Base-by-base conservation (phyloP, 1,140 invertebrate species). In the Pristionchus pacificus region DNA sequence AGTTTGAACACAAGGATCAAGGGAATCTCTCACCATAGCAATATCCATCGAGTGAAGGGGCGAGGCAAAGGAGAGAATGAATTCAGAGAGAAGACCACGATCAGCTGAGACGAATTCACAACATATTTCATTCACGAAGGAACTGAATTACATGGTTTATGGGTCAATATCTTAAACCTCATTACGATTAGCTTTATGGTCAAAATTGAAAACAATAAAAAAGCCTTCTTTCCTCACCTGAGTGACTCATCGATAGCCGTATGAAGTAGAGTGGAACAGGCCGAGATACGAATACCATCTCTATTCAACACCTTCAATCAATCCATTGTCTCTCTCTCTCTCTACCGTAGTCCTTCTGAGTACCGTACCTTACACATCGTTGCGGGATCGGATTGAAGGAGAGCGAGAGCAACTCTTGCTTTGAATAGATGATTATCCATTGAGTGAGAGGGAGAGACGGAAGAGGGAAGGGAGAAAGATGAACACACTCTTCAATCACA, bases 341-440 rank as follows among this genome's bases (percentile, higher is more conserved):
- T n/a, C n/a, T n/a, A n/a, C n/a, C n/a, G n/a, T n/a, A n/a, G n/a
- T n/a, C n/a, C n/a, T n/a, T n/a, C n/a, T n/a, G n/a, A n/a, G n/a
- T n/a, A n/a, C n/a, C n/a, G n/a, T 6, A 49, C 38, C 38, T 49
- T 49, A 19, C 67, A 69, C 15, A 62, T 65, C 28, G 57, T 63
- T 19, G 29, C 25, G n/a, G 67, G 49, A 65, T 69, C 67, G 1
- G 58, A 15, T n/a, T 69, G 58, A 14, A 69, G 1, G 24, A 69
- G 67, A n/a, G 67, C 58, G n/a, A 69, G 67, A 27, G 27, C 61
- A n/a, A 69, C 28, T 55, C 67, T 49, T 15, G 67, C 67, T 14
- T 27, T 49, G 2, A 27, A 68, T 28, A 69, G 67, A 63, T 3
- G 19, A 60, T n/a, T 0, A 6, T 49, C 24, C n/a, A n/a, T n/a